Evolutionary conservation across 2,888 invertebrate genomes (phyloP).

Genomic region (Ptychoptera albimana): DNA sequence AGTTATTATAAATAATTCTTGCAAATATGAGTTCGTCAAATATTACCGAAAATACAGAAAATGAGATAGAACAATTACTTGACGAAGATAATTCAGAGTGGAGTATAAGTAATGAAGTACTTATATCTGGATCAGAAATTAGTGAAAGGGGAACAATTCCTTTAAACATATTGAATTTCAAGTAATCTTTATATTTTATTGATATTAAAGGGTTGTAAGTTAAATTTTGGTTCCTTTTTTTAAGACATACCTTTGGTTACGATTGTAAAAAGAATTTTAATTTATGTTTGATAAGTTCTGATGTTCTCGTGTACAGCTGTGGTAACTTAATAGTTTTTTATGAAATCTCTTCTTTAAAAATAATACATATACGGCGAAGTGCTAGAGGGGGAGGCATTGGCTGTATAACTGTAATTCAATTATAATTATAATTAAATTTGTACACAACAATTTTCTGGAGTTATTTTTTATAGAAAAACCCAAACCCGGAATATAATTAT

Average conservation of each 20-base stretch:
- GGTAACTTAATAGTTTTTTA: slow-evolving; percentile 71
- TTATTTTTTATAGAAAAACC: slow-evolving; percentile 38
- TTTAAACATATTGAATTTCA: slow-evolving; percentile 41
- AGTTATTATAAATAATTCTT: neutral
- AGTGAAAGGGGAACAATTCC: slow-evolving; percentile 39
- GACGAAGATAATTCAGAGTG: neutral
- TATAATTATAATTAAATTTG: neutral
- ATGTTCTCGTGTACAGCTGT: slow-evolving; percentile 60
- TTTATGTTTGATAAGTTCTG: slow-evolving; percentile 55
- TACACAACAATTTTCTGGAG: slow-evolving; percentile 1
- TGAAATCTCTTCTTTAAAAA: slow-evolving; percentile 40
- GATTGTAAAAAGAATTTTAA: slow-evolving; percentile 70
- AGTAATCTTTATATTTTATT: slow-evolving; percentile 35
- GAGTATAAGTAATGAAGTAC: neutral
- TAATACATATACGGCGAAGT: slow-evolving; percentile 53
- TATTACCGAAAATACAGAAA: neutral
- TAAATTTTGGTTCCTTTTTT: slow-evolving; percentile 1
- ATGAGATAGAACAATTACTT: neutral
- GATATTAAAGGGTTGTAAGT: too few relatives aligned
- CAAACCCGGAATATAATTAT: slow-evolving; percentile 38
- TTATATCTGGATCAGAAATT: slow-evolving; percentile 28
- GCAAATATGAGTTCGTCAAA: neutral
- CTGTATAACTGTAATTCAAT: slow-evolving; percentile 48
- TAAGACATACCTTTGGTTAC: slow-evolving; percentile 73
- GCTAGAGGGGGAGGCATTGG: slow-evolving; percentile 70